These are phyloP conservation scores for Australoheros scitulus DNA, from an alignment of 2,113 vertebrate species.

Conservation along the genomic window DNA sequence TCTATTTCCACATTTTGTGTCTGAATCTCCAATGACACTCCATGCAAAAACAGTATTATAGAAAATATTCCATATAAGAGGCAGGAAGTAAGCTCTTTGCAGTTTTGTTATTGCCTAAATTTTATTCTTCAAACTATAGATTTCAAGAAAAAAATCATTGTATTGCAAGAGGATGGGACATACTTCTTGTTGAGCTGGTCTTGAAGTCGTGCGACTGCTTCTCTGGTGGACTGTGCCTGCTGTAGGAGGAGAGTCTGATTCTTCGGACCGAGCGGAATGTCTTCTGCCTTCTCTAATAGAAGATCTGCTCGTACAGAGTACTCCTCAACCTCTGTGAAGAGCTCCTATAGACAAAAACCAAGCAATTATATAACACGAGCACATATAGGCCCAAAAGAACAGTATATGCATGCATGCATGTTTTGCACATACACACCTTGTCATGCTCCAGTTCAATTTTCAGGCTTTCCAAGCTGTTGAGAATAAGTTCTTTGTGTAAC, in stretches of 20 bases:
- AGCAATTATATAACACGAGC: not conserved
- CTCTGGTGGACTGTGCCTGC: constrained; percentile 85
- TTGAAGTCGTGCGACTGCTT: constrained; percentile 85
- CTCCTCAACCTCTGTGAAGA: constrained; percentile 81
- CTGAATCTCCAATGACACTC: not conserved
- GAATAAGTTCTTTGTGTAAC: constrained; percentile 67
- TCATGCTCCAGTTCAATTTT: constrained; percentile 57
- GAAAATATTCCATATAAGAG: not conserved
- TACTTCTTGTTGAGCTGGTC: constrained; percentile 89
- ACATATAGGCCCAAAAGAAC: not conserved
- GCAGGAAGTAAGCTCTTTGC: not conserved
- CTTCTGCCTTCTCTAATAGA: constrained; percentile 86
- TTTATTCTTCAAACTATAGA: not conserved
- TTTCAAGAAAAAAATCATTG: not conserved
- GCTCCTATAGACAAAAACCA: constrained; percentile 78
- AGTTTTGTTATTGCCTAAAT: not conserved
- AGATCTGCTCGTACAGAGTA: constrained; percentile 82
- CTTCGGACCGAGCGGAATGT: constrained; percentile 86
- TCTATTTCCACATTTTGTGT: not conserved
- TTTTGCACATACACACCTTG: constrained; percentile 55
- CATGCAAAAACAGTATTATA: not conserved
- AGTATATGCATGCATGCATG: not conserved
- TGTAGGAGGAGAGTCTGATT: constrained; percentile 84
- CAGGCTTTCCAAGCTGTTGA: constrained; percentile 67
- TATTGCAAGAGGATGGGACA: constrained; percentile 11